Evolutionary conservation across 1,140 invertebrate genomes (phyloP), one percentile per base, ranked within the genome.

Genomic region (Philopotamus ludificatus): DNA sequence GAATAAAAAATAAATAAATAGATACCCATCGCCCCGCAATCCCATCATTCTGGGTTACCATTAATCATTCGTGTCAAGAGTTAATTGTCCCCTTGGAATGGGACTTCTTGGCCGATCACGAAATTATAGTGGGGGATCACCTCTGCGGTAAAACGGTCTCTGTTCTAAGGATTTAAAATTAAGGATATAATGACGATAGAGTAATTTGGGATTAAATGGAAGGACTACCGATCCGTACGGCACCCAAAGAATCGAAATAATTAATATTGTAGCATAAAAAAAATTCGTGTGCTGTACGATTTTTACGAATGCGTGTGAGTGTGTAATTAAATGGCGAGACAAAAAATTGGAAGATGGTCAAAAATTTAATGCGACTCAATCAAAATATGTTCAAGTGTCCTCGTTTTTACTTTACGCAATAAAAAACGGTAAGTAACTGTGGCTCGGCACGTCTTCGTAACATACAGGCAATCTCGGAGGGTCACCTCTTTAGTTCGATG

Each of bases 21-120:
- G 54, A 34, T 54, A 23, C 57, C 21, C 15, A 47, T 9, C 39
- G 57, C 47, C 57, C 57, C 57, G 57, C 57, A 39, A 39, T 60
- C 39, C 42, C 42, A 57, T 65, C 51, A 55, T 53, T 65, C 53
- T 39, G 49, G 47, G 50, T 41, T 49, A 47, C 58, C 57, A 66
- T 66, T 55, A 60, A 66, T 66, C 65, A 61, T 51, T 15, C 23
- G 25, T 49, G 65, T 66, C 65, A 66, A 53, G 41, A 61, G 65
- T 60, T 66, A 66, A 66, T 66, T 66, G 65, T 66, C 65, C 58
- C 58, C 58, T 42, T 28, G 18, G 34, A 60, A 60, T 60, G 57
- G 44, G 57, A 60, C 57, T 60, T 60, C 44, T 28, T 47, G 47
- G 47, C 57, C 44, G 42, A 60, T 60, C 57, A 60, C 47, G 44